Evolutionary conservation across 1,140 invertebrate genomes (phyloP).

Genomic region (Amyelois transitella): DNA sequence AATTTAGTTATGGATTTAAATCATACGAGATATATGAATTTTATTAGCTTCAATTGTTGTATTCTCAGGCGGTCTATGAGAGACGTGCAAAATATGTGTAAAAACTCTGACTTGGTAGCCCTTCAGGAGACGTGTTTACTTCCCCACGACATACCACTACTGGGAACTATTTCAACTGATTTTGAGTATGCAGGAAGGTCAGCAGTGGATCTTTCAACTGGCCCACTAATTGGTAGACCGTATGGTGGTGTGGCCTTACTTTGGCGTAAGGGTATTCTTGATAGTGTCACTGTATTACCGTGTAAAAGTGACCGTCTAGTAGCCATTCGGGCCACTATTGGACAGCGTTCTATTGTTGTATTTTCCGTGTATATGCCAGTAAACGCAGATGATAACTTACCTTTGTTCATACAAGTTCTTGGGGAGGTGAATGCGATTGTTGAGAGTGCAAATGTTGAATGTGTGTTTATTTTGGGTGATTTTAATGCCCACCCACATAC

Average conservation of each 20-base stretch:
- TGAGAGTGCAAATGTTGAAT: not conserved
- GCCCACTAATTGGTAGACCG: constrained; percentile 2
- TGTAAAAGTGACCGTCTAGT: constrained; percentile 1
- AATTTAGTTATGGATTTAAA: not conserved
- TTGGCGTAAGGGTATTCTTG: constrained; percentile 2
- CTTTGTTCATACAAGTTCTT: not conserved
- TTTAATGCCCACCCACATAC: not conserved
- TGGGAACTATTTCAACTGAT: not conserved
- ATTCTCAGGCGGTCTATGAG: not conserved
- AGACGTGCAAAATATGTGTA: not conserved
- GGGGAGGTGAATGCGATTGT: not conserved
- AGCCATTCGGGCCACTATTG: constrained; percentile 2
- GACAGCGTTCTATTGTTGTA: constrained; percentile 3
- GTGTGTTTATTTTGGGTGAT: not conserved
- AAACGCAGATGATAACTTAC: constrained; percentile 6
- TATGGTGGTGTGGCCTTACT: constrained; percentile 7
- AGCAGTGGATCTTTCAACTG: not conserved
- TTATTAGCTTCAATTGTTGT: not conserved
- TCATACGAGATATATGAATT: not conserved
- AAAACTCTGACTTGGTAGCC: not conserved
- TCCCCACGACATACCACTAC: not conserved
- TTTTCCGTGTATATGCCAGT: constrained; percentile 12
- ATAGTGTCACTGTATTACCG: constrained; percentile 1
- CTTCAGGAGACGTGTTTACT: not conserved
- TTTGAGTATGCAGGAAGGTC: not conserved